These are phyloP conservation scores for Euzophera pinguis DNA, from an alignment of 2,888 invertebrate genomes.

Conservation along the genomic window DNA sequence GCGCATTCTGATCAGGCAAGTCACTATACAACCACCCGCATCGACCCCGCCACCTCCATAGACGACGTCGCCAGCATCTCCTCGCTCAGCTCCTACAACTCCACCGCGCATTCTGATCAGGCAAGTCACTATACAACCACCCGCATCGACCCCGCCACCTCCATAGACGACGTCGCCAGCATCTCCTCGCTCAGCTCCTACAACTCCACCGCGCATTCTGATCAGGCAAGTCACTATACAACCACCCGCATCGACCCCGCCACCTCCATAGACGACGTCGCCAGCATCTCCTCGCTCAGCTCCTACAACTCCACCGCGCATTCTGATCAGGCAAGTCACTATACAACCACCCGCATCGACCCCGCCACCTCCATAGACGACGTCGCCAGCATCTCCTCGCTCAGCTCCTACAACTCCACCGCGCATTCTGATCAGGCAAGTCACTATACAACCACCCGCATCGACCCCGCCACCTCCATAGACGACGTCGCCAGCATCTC, in stretches of 20 bases:
- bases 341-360: conserved; percentile 27
- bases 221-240: too few relatives aligned
- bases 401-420: conserved; percentile 67
- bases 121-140: too few relatives aligned
- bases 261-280: conserved; percentile 66
- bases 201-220: conserved; percentile 62
- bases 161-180: conserved; percentile 69
- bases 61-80: conserved; percentile 71
- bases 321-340: too few relatives aligned
- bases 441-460: too few relatives aligned
- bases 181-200: conserved; percentile 68
- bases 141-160: conserved; percentile 41
- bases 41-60: conserved; percentile 51
- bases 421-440: conserved; percentile 61
- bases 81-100: conserved; percentile 66
- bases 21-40: too few relatives aligned
- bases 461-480: conserved; percentile 51
- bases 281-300: conserved; percentile 67
- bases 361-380: conserved; percentile 63
- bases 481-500: conserved; percentile 71
- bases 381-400: conserved; percentile 66
- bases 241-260: conserved; percentile 32
- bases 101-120: conserved; percentile 62
- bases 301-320: conserved; percentile 64
- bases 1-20: conserved; percentile 61